Conservation (phyloP, 2,797 vertebrate genomes). For the Typhlichthys subterraneus region DNA sequence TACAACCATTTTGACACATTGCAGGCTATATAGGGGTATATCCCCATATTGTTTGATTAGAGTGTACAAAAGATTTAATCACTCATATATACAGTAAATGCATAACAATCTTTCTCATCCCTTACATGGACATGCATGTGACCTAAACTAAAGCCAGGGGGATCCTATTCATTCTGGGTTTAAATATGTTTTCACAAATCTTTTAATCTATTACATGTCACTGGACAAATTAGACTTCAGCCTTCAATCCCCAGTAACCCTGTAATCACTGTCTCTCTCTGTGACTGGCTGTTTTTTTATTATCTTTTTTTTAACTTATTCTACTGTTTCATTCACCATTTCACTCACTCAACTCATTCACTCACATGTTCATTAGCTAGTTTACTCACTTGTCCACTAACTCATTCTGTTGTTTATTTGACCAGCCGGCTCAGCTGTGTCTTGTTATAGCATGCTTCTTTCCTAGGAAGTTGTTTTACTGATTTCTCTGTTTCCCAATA, state of each 20-base stretch:
- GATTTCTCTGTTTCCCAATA: slow-evolving; percentile 50
- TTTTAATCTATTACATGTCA: slow-evolving; percentile 32
- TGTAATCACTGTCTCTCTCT: too few species aligned
- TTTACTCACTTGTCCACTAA: neutral
- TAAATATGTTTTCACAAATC: slow-evolving; percentile 23
- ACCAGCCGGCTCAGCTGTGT: slow-evolving; percentile 19
- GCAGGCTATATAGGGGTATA: slow-evolving; percentile 18
- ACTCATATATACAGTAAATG: slow-evolving; percentile 23
- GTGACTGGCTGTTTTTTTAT: too few species aligned
- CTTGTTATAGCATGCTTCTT: slow-evolving; percentile 45
- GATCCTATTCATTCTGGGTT: slow-evolving; percentile 19
- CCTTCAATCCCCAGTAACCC: too few species aligned
- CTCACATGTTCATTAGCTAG: neutral
- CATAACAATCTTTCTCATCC: slow-evolving; percentile 10
- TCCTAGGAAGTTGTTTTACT: slow-evolving; percentile 46
- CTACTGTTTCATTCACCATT: slow-evolving; percentile 21
- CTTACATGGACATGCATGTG: slow-evolving; percentile 23
- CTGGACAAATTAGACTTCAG: neutral
- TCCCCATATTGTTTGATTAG: slow-evolving; percentile 28
- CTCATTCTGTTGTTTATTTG: too few species aligned
- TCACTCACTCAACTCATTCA: neutral
- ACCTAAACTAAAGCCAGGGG: slow-evolving; percentile 23
- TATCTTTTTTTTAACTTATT: slow-evolving; percentile 21
- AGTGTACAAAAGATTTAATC: slow-evolving; percentile 40
- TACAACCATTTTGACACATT: slow-evolving; percentile 34